phyloP scores from a whole-genome alignment of 1,140 invertebrate genomes.

The Calliopsis andreniformis region DNA sequence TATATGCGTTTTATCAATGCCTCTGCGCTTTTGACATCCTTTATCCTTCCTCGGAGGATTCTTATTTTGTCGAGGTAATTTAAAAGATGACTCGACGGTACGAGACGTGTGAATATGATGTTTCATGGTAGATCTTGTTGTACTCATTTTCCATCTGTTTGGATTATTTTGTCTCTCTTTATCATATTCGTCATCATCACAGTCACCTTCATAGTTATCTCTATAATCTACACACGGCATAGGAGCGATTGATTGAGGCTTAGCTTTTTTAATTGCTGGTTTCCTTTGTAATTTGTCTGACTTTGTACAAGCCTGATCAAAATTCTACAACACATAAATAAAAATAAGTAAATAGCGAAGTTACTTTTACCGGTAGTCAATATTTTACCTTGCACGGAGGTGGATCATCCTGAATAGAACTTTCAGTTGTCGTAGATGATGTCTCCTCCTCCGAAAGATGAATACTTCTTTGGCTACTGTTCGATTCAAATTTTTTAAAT shows the following conservation, averaged over 20 bases:
- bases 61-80: constrained; percentile 71
- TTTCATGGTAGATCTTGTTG: constrained; percentile 69
- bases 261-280: constrained; percentile 72
- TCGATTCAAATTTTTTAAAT: constrained; percentile 75
- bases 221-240: constrained; percentile 74
- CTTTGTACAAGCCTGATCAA: constrained; percentile 73
- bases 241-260: constrained; percentile 66
- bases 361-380: no score
- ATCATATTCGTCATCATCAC: constrained; percentile 80
- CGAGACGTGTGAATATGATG: constrained; percentile 69
- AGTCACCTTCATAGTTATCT: constrained; percentile 80
- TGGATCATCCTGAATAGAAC: constrained; percentile 83
- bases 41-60: constrained; percentile 77
- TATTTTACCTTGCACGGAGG: constrained; percentile 53
- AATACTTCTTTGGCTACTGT: constrained; percentile 72
- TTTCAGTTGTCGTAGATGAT: constrained; percentile 88
- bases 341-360: background rate
- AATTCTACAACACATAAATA: constrained; percentile 54
- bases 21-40: constrained; percentile 73
- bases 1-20: constrained; percentile 69
- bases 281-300: constrained; percentile 77
- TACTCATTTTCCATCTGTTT: constrained; percentile 77
- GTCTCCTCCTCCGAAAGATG: constrained; percentile 85
- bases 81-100: constrained; percentile 69
- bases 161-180: constrained; percentile 78